Percentiles rank a stretch among this genome's conserved stretches.
Conservation (phyloP, 2,113 vertebrate species). For the Propithecus coquereli region DNA sequence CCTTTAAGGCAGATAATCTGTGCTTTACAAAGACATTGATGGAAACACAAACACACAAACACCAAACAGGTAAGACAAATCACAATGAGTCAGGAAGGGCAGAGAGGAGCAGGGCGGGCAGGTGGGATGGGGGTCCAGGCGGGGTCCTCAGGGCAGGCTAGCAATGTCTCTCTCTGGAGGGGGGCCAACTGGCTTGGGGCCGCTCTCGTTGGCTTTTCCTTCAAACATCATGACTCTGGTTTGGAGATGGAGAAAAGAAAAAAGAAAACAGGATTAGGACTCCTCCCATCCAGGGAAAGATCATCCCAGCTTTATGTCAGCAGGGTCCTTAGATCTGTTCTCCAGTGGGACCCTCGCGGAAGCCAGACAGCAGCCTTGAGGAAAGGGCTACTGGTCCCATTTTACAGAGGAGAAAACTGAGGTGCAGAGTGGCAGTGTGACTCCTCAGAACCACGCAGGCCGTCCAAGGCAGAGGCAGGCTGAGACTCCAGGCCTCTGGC, state of each 20-base stretch:
- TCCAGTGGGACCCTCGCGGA: background rate
- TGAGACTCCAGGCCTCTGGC: background rate
- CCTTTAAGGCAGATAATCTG: conserved; percentile 78
- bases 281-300: background rate
- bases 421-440: fast-evolving
- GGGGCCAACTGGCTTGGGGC: conserved; percentile 87
- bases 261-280: conserved; percentile 6
- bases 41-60: conserved; percentile 5
- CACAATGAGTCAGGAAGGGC: conserved; percentile 54
- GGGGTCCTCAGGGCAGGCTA: conserved; percentile 90
- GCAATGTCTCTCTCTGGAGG: conserved; percentile 97
- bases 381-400: background rate
- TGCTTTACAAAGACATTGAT: conserved; percentile 57
- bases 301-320: background rate
- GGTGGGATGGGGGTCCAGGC: background rate
- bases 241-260: conserved; percentile 27
- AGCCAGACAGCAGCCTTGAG: background rate
- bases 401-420: background rate
- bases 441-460: background rate
- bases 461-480: background rate
- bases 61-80: background rate
- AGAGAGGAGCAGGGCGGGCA: background rate
- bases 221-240: conserved; percentile 96
- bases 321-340: background rate
- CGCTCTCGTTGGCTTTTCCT: conserved; percentile 91